These are phyloP conservation scores for Botia almorhae DNA, from an alignment of 2,797 vertebrate species.

Conservation along the genomic window DNA sequence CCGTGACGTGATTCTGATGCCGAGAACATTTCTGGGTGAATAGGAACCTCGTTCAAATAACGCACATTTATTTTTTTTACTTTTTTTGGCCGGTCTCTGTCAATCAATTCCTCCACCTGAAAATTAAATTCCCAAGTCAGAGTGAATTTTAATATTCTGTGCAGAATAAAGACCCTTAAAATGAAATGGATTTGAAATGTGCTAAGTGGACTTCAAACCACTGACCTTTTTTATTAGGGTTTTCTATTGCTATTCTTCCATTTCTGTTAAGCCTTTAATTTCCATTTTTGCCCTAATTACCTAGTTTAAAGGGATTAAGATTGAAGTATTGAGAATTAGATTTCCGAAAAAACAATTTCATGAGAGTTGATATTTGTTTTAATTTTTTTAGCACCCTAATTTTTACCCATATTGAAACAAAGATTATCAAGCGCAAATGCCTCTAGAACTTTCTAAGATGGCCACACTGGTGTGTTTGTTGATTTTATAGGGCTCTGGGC, in stretches of 20 bases:
- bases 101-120: slow-evolving; percentile 35
- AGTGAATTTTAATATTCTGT: slow-evolving; percentile 33
- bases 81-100: neutral
- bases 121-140: slow-evolving; percentile 32
- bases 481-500: neutral
- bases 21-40: neutral
- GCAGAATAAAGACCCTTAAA: slow-evolving; percentile 31
- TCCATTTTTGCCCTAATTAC: neutral
- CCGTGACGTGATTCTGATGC: neutral
- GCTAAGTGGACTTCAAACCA: slow-evolving; percentile 16
- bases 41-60: neutral
- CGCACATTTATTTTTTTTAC: neutral
- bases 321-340: neutral
- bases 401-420: neutral
- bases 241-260: neutral
- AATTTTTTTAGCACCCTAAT: neutral
- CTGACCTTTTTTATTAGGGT: neutral
- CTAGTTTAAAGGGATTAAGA: neutral
- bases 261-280: neutral
- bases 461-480: neutral
- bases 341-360: neutral
- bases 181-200: slow-evolving; percentile 37
- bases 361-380: neutral
- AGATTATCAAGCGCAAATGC: neutral
- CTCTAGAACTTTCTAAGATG: neutral